Conservation (phyloP, 1,140 invertebrate genomes). For the Lerema accius region DNA sequence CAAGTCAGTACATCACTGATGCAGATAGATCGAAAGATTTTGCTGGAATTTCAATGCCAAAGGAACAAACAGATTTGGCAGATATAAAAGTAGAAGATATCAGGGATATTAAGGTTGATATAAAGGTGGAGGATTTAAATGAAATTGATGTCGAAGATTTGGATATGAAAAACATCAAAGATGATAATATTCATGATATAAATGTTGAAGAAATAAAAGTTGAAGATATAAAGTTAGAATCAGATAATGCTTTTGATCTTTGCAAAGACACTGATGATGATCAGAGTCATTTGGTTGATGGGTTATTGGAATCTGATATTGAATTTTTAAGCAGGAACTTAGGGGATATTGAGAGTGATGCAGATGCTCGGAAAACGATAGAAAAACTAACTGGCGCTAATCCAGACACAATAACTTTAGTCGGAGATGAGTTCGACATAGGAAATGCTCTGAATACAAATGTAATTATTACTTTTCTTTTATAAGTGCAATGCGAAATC, state of each 20-base stretch:
- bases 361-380: slow-evolving; percentile 80
- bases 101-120: slow-evolving; percentile 74
- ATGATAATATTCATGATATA: slow-evolving; percentile 68
- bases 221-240: slow-evolving; percentile 73
- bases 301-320: slow-evolving; percentile 78
- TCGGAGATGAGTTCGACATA: slow-evolving; percentile 76
- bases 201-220: slow-evolving; percentile 72
- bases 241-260: slow-evolving; percentile 67
- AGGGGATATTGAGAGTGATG: slow-evolving; percentile 80
- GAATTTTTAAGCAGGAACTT: slow-evolving; percentile 80
- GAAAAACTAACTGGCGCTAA: slow-evolving; percentile 78
- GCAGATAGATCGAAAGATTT: slow-evolving; percentile 65
- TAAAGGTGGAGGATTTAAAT: slow-evolving; percentile 72
- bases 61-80: slow-evolving; percentile 70
- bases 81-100: slow-evolving; percentile 78
- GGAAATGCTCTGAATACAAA: slow-evolving; percentile 72
- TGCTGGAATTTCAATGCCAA: slow-evolving; percentile 60
- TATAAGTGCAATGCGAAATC: too few species aligned
- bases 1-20: slow-evolving; percentile 66
- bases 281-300: slow-evolving; percentile 72
- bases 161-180: slow-evolving; percentile 63
- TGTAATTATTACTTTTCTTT: slow-evolving; percentile 31
- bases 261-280: slow-evolving; percentile 70
- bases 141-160: slow-evolving; percentile 69
- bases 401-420: slow-evolving; percentile 71